A percentile compares a stretch with the other conserved stretches of the same genome.
These are phyloP conservation scores for Adelognathus sp. DNA, from an alignment of 2,888 invertebrate genomes.

Conservation along the genomic window DNA sequence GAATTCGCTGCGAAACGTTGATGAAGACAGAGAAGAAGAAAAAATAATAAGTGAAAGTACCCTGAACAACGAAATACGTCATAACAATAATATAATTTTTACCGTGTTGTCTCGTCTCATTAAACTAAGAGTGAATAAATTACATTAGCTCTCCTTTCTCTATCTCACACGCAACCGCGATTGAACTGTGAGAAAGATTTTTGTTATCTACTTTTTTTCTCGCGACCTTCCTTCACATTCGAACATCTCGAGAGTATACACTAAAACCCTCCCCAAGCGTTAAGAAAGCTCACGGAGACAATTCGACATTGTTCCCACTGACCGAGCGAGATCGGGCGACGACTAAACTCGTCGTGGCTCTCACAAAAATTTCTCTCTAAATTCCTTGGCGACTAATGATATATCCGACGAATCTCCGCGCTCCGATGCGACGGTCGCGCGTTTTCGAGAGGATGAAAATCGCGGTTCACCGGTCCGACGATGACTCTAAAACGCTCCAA, in stretches of 20 bases:
- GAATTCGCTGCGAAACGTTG: slow-evolving; percentile 6
- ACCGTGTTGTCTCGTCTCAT: slow-evolving; percentile 39
- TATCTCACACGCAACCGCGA: slow-evolving; percentile 19
- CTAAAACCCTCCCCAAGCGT: not conserved
- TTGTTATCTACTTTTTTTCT: slow-evolving; percentile 4
- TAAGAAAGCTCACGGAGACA: slow-evolving; percentile 24
- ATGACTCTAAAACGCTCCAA: not conserved
- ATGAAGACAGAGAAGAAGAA: slow-evolving; percentile 28
- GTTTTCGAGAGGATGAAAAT: not conserved
- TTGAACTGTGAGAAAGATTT: slow-evolving; percentile 28
- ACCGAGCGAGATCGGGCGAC: slow-evolving; percentile 34
- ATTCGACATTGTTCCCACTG: slow-evolving; percentile 5
- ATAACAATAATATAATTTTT: slow-evolving; percentile 39
- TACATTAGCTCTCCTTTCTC: slow-evolving; percentile 57
- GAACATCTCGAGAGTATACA: not conserved
- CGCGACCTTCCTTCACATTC: slow-evolving; percentile 3
- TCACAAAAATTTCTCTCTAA: slow-evolving; percentile 4
- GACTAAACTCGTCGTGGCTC: not conserved
- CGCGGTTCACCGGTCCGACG: slow-evolving; percentile 1
- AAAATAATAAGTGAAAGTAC: slow-evolving; percentile 62
- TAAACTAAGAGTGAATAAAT: slow-evolving; percentile 70
- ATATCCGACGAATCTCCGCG: slow-evolving; percentile 3
- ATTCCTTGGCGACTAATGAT: slow-evolving; percentile 29
- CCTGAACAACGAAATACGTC: slow-evolving; percentile 65
- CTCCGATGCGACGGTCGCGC: not conserved